Conservation (phyloP, 1,140 invertebrate genomes). For the Philopotamus ludificatus region DNA sequence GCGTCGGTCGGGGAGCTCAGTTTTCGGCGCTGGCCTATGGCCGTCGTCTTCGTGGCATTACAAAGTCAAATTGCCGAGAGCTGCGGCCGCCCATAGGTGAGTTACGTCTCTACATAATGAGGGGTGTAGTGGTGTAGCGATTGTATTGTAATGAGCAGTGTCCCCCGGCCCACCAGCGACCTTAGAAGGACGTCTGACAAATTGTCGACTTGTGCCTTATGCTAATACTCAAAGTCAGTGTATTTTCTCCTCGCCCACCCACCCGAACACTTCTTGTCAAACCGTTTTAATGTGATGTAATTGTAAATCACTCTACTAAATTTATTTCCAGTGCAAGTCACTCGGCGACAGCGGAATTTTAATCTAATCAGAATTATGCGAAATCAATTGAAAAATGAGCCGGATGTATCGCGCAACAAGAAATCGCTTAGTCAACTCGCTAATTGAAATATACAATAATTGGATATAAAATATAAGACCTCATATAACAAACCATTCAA, state of each 20-base stretch:
- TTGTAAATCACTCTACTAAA: too few species aligned
- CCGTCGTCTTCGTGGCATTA: background rate
- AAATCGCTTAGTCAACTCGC: too few species aligned
- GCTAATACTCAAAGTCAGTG: conserved; percentile 5
- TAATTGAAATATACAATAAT: background rate
- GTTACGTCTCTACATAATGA: conserved; percentile 15
- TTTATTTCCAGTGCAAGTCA: too few species aligned
- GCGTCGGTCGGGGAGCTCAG: background rate
- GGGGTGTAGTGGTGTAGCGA: conserved; percentile 28
- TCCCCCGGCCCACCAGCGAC: conserved; percentile 32
- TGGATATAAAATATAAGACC: background rate
- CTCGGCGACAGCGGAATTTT: too few species aligned
- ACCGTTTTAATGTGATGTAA: background rate
- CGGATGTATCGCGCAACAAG: too few species aligned
- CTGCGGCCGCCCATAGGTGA: conserved; percentile 21
- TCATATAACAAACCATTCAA: background rate
- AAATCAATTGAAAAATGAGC: too few species aligned
- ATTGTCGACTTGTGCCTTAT: conserved; percentile 4
- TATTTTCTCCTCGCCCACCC: background rate
- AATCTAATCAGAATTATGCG: too few species aligned
- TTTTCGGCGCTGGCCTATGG: background rate
- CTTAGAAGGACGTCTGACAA: conserved; percentile 41
- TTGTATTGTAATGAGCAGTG: conserved; percentile 40
- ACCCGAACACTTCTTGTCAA: background rate
- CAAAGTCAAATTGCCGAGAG: background rate